Conservation (phyloP, 2,113 vertebrate species). For the Pseudorasbora parva region DNA sequence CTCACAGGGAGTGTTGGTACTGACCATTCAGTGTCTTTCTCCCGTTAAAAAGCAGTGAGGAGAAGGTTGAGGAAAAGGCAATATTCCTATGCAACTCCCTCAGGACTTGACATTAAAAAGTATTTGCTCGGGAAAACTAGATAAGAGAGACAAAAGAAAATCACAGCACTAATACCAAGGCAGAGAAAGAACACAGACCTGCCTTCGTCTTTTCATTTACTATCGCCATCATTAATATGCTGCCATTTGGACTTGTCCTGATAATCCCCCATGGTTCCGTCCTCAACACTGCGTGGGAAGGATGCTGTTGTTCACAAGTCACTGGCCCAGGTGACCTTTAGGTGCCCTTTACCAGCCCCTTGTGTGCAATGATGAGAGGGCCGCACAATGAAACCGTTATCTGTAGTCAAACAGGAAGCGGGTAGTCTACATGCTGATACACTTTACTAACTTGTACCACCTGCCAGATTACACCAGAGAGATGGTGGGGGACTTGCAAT, state of each 20-base stretch:
- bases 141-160: conserved; percentile 43
- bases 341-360: conserved; percentile 71
- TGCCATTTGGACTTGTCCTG: conserved; percentile 43
- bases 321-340: conserved; percentile 71
- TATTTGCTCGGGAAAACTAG: conserved; percentile 46
- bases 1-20: background rate
- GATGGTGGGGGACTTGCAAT: background rate
- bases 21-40: background rate
- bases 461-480: conserved; percentile 10
- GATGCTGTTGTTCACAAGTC: conserved; percentile 59
- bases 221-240: conserved; percentile 47
- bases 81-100: background rate
- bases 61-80: conserved; percentile 4
- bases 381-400: conserved; percentile 55
- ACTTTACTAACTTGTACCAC: conserved; percentile 1
- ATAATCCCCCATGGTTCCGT: conserved; percentile 44
- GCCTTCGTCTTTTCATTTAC: background rate
- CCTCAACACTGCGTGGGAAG: conserved; percentile 47
- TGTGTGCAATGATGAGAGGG: conserved; percentile 60
- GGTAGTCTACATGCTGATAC: background rate
- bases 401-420: conserved; percentile 34
- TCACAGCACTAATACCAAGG: background rate
- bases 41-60: background rate
- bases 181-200: background rate
- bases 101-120: conserved; percentile 50